Evolutionary conservation across 2,888 invertebrate species (phyloP), one percentile per base, ranked within the genome.

Genomic region (Argyra leucocephala): DNA sequence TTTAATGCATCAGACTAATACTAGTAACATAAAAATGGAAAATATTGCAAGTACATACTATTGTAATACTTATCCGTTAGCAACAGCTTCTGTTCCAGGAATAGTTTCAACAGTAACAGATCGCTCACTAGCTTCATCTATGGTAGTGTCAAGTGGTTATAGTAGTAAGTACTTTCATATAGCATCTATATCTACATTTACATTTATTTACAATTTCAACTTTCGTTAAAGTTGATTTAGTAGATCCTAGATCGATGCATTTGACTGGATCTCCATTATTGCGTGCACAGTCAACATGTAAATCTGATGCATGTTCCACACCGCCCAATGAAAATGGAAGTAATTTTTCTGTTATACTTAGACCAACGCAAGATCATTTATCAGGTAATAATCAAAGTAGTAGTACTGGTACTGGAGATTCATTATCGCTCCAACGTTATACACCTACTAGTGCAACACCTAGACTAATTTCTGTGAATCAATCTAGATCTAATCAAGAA

Each of bases 11-110:
- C 83, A 73, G 66, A 69, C 76, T 0, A 81, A 79, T 71, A 84
- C 87, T 77, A 88, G 86, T 80, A 85, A 86, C 74, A 90, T 91
- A 76, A 90, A 90, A 82, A 84, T 91, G 80, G 91, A 92, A 82
- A 89, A 88, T 79, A 86, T 89, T 71, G 70, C 74, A 64, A 22
- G 58, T 2, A 58, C 22, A 22, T 90, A 90, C 80, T 91, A 91
- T 81, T 90, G 89, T 82, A 88, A 86, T 79, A 90, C 87, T 81
- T 91, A 91, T 81, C 86, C 89, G 73, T 84, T 88, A 73, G 86
- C 87, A 72, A 84, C 82, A 69, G 81, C 83, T 69, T 81, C 82
- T 70, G 81, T 82, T 71, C 76, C 79, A 26, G 72, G 73, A 3
- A 73, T 75, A 67, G 71, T 74, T 24, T 70, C 74, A 6, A 69